Evolutionary conservation across 2,113 vertebrate genomes (phyloP).

Genomic region (Polypterus bichir): DNA sequence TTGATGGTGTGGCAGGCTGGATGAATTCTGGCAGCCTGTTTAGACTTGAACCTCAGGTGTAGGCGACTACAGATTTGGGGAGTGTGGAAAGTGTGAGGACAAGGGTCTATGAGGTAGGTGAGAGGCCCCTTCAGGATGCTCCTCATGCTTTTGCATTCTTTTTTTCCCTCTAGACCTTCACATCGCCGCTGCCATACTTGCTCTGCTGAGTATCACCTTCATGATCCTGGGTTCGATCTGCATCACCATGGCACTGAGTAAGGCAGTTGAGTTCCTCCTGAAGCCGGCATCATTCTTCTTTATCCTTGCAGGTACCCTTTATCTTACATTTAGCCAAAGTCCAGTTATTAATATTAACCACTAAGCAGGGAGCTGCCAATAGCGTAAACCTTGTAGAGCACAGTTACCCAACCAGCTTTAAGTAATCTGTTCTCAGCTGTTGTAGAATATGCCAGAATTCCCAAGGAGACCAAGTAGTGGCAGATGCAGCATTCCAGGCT

Average conservation of each 20-base stretch:
- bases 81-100: too few species aligned
- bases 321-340: neutral
- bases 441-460: neutral
- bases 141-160: slow-evolving; percentile 16
- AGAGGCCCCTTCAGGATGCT: slow-evolving; percentile 14
- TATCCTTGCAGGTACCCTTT: slow-evolving; percentile 58
- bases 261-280: slow-evolving; percentile 70
- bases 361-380: neutral
- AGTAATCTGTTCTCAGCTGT: neutral
- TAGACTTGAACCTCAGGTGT: too few species aligned
- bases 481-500: too few species aligned
- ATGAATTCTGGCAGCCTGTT: too few species aligned
- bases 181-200: slow-evolving; percentile 56
- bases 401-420: neutral
- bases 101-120: too few species aligned
- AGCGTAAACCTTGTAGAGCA: neutral
- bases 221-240: slow-evolving; percentile 72
- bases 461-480: too few species aligned
- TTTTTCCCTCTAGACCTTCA: slow-evolving; percentile 47
- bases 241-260: slow-evolving; percentile 71
- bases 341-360: too few species aligned
- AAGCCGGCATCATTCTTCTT: slow-evolving; percentile 75
- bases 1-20: too few species aligned
- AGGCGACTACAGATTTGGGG: too few species aligned
- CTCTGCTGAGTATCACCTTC: slow-evolving; percentile 59